phyloP scores from a whole-genome alignment of 23 tunicate genomes.

The Clavelina lepadiformis region DNA sequence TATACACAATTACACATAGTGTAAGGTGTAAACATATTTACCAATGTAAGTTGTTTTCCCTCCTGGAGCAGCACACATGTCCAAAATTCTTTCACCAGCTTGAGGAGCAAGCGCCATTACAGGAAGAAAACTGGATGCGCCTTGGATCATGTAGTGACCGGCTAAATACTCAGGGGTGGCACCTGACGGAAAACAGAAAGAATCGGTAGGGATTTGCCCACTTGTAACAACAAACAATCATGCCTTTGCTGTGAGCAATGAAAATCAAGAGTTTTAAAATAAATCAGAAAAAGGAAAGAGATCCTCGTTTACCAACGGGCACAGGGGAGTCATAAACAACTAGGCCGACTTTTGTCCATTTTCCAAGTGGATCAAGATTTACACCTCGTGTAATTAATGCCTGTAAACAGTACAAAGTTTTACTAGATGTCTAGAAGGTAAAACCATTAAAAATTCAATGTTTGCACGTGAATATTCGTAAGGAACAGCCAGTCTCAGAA shows the following conservation, averaged over 20 bases:
- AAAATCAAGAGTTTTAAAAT: too few relatives aligned
- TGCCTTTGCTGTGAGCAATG: too few relatives aligned
- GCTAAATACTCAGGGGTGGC: constrained; percentile 96
- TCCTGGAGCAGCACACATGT: constrained; percentile 99
- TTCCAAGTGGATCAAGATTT: constrained; percentile 93
- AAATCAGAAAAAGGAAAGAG: too few relatives aligned
- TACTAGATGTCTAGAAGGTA: too few relatives aligned
- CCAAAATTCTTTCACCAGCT: constrained; percentile 82
- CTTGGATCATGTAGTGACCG: constrained; percentile 98
- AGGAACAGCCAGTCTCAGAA: too few relatives aligned
- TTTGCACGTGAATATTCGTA: too few relatives aligned
- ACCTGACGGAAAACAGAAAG: constrained; percentile 30
- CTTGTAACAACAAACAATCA: too few relatives aligned
- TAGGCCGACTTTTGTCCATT: constrained; percentile 98
- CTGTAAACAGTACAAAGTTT: too few relatives aligned
- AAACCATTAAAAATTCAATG: too few relatives aligned
- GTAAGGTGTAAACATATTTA: too few relatives aligned
- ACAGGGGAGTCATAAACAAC: constrained; percentile 93
- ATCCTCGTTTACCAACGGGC: constrained; percentile 79
- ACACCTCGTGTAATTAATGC: constrained; percentile 92
- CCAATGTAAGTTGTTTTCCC: constrained; percentile 97
- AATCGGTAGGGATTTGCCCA: too few relatives aligned
- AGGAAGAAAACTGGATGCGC: constrained; percentile 93
- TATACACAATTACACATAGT: too few relatives aligned
- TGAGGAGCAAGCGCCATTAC: constrained; percentile 99